Conservation (phyloP, 2,797 vertebrate genomes). For the Alosa sapidissima region DNA sequence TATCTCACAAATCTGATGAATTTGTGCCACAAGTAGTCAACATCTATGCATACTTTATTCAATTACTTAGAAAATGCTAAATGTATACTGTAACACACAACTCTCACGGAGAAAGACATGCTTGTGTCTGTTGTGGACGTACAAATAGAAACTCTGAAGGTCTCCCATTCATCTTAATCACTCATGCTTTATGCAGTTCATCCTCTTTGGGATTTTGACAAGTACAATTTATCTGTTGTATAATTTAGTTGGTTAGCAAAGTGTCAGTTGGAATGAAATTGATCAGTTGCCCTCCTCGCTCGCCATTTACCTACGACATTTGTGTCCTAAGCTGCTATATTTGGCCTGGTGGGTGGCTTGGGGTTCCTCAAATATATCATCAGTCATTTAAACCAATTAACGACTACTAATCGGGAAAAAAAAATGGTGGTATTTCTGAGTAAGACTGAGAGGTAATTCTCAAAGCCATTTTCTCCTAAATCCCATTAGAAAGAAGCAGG, state of each 20-base stretch:
- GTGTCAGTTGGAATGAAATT: conserved; percentile 76
- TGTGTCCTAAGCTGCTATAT: conserved; percentile 58
- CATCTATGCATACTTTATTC: not conserved
- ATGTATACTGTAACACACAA: not conserved
- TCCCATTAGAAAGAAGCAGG: conserved; percentile 81
- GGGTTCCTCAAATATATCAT: conserved; percentile 73
- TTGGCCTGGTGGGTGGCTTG: conserved; percentile 61
- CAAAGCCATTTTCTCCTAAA: conserved; percentile 82
- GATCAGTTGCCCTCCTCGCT: conserved; percentile 67
- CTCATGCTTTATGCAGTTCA: conserved; percentile 43
- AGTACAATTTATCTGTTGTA: conserved; percentile 80
- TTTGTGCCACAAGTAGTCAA: not conserved
- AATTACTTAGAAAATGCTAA: not conserved
- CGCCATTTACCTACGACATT: conserved; percentile 50
- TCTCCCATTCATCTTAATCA: conserved; percentile 57
- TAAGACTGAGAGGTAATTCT: conserved; percentile 78
- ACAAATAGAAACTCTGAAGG: conserved; percentile 44
- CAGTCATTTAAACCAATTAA: conserved; percentile 86
- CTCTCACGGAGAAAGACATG: not conserved
- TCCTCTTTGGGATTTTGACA: conserved; percentile 64
- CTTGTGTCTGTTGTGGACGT: conserved; percentile 8
- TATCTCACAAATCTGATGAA: not conserved
- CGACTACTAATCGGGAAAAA: conserved; percentile 73
- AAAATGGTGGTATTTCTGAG: conserved; percentile 71
- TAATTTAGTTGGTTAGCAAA: conserved; percentile 79